Evolutionary conservation across 2,888 invertebrate genomes (phyloP).

Genomic region (Marasmarcha lunaedactyla): DNA sequence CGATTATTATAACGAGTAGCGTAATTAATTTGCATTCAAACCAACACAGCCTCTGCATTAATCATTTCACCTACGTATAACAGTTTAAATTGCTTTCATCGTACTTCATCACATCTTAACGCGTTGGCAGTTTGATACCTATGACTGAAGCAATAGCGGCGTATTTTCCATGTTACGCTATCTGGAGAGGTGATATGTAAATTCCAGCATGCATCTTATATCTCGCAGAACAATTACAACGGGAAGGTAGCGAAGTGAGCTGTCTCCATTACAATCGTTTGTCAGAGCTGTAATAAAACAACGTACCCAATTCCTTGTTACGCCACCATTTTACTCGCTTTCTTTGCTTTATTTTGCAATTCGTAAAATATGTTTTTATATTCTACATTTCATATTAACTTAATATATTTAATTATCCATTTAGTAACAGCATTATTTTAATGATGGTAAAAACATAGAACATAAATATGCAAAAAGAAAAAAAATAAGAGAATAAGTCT

Average conservation of each 20-base stretch:
- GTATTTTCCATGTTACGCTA: too few relatives aligned
- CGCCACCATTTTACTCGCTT: background rate
- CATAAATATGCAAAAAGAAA: too few relatives aligned
- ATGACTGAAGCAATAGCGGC: too few relatives aligned
- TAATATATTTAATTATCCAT: too few relatives aligned
- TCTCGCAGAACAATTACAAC: background rate
- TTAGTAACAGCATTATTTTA: too few relatives aligned
- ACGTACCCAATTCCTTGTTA: background rate
- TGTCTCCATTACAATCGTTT: constrained; percentile 37
- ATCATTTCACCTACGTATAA: background rate
- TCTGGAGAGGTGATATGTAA: background rate
- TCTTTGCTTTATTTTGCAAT: too few relatives aligned
- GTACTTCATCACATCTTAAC: background rate
- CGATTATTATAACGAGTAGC: too few relatives aligned
- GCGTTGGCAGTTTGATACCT: too few relatives aligned
- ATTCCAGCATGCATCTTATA: background rate
- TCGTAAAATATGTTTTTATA: constrained; percentile 11
- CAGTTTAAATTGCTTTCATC: constrained; percentile 1
- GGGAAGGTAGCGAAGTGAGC: constrained; percentile 25
- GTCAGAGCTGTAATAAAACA: constrained; percentile 37
- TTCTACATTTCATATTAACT: too few relatives aligned
- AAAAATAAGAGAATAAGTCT: too few relatives aligned
- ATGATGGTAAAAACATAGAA: too few relatives aligned
- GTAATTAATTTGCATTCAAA: too few relatives aligned
- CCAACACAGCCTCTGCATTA: background rate